Evolutionary conservation across 2,113 vertebrate species (phyloP).

Genomic region (Puntigrus tetrazona): DNA sequence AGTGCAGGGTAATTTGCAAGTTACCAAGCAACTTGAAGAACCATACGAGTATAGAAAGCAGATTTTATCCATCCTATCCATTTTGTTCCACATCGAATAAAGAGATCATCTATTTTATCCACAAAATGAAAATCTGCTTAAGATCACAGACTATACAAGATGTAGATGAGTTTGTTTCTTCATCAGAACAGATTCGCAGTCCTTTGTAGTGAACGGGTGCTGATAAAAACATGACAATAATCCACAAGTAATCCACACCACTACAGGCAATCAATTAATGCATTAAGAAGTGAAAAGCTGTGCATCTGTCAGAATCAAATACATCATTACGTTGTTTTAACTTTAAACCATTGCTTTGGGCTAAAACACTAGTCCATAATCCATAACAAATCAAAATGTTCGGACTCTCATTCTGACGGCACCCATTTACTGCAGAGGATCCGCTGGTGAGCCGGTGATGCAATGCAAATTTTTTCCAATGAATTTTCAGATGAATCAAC

Average conservation of each 20-base stretch:
- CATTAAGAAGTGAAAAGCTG: no score
- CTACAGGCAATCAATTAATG: no score
- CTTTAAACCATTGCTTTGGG: no score
- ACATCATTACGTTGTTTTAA: no score
- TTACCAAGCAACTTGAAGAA: constrained; percentile 33
- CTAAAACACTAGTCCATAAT: no score
- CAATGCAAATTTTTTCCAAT: neutral
- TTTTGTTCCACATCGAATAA: neutral
- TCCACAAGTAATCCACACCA: no score
- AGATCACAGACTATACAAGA: neutral
- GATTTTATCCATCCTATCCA: neutral
- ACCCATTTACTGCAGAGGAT: neutral
- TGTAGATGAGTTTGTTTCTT: neutral
- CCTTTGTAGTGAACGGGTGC: neutral
- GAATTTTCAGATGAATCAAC: neutral
- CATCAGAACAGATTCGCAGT: neutral
- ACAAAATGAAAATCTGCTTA: neutral
- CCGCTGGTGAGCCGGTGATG: neutral
- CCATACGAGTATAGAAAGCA: neutral
- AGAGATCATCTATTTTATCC: neutral
- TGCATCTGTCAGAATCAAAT: no score
- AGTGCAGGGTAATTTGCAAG: neutral
- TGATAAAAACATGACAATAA: no score
- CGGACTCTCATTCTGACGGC: neutral
- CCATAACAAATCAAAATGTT: no score